Percentiles rank a stretch among this genome's conserved stretches.
Evolutionary conservation across 2,888 invertebrate genomes (phyloP).

Genomic region (Sclerodermus sp.): DNA sequence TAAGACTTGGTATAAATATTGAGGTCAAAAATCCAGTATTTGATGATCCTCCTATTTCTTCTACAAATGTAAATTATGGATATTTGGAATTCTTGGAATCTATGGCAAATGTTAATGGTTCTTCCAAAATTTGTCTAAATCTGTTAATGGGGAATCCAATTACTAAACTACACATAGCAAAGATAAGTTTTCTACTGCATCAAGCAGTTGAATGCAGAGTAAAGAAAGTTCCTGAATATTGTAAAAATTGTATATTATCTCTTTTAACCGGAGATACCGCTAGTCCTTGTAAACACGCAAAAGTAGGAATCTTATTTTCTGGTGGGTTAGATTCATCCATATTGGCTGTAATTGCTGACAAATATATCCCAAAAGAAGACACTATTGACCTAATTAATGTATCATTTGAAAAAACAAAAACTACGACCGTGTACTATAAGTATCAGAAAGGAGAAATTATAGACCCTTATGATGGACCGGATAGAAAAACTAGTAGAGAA

Average conservation of each 20-base stretch:
- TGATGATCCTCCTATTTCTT: constrained; percentile 30
- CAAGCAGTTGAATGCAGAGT: constrained; percentile 66
- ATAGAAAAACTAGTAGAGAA: constrained; percentile 75
- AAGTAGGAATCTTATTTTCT: constrained; percentile 86
- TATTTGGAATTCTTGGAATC: constrained; percentile 35
- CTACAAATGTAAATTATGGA: constrained; percentile 41
- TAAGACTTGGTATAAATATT: constrained; percentile 45
- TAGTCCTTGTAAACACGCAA: constrained; percentile 56
- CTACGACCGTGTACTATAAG: constrained; percentile 10
- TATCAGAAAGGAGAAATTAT: constrained; percentile 29
- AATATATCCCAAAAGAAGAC: constrained; percentile 66
- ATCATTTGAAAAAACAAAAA: constrained; percentile 72
- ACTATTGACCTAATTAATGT: constrained; percentile 92
- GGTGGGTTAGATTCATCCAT: constrained; percentile 97
- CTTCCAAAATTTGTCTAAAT: constrained; percentile 53
- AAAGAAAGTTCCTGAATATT: constrained; percentile 65
- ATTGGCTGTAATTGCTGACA: constrained; percentile 77
- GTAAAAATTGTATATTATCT: constrained; percentile 62
- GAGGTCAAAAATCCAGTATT: constrained; percentile 39
- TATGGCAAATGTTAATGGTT: constrained; percentile 39
- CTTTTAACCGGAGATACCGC: constrained; percentile 11
- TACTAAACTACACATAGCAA: constrained; percentile 30
- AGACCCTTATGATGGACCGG: constrained; percentile 72
- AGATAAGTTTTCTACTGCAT: constrained; percentile 52
- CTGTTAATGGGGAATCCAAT: constrained; percentile 56